Conservation (phyloP, 2,888 invertebrate species). For the Caradrina clavipalpis region DNA sequence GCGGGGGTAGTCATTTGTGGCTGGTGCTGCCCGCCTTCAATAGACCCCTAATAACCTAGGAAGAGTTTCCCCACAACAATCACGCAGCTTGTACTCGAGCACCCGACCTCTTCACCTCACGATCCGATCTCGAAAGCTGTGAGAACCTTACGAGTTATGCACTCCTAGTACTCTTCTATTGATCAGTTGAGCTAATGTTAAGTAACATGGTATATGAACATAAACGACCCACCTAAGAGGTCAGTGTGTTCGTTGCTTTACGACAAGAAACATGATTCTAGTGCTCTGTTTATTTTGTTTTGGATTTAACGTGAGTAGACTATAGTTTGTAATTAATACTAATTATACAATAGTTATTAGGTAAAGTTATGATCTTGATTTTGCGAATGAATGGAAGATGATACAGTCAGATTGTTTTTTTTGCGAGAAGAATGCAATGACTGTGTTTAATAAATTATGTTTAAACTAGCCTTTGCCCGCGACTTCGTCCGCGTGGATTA, state of each 20-base stretch:
- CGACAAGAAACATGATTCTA: slow-evolving; percentile 65
- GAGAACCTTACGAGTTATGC: slow-evolving; percentile 46
- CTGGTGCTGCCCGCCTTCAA: too few species aligned
- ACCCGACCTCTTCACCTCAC: slow-evolving; percentile 44
- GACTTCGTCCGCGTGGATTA: too few species aligned
- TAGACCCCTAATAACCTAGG: not conserved
- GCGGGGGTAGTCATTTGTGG: too few species aligned
- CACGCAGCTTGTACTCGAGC: slow-evolving; percentile 14
- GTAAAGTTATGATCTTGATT: too few species aligned
- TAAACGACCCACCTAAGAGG: slow-evolving; percentile 22
- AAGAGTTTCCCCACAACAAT: slow-evolving; percentile 21
- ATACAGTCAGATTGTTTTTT: too few species aligned
- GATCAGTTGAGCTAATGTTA: slow-evolving; percentile 43
- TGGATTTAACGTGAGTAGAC: slow-evolving; percentile 61
- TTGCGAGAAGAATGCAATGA: too few species aligned
- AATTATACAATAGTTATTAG: not conserved
- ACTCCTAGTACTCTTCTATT: slow-evolving; percentile 47
- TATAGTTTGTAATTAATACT: not conserved
- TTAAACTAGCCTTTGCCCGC: too few species aligned
- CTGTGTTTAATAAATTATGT: too few species aligned
- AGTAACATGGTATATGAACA: slow-evolving; percentile 55
- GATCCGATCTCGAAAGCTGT: slow-evolving; percentile 49
- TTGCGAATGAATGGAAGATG: too few species aligned
- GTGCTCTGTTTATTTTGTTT: slow-evolving; percentile 56
- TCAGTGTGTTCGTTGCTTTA: slow-evolving; percentile 65